Percentiles rank a stretch among this genome's conserved stretches.
phyloP scores from a whole-genome alignment of 2,113 vertebrate species.

The Neofelis nebulosa region DNA sequence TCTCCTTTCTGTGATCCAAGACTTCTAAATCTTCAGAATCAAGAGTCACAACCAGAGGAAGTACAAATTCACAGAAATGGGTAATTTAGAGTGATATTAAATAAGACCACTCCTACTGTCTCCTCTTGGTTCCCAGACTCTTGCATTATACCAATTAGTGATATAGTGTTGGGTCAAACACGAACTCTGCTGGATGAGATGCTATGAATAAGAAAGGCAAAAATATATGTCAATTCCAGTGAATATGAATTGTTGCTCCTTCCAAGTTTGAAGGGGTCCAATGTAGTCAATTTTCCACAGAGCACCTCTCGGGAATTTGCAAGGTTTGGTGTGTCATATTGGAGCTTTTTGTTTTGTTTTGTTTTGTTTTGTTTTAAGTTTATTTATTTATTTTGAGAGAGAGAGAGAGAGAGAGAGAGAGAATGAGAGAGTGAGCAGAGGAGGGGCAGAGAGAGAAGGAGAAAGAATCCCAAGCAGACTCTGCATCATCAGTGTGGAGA shows the following conservation, averaged over 20 bases:
- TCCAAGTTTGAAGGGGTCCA: not conserved
- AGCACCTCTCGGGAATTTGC: not conserved
- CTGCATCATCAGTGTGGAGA: too few relatives aligned
- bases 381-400: too few relatives aligned
- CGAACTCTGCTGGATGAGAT: not conserved
- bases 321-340: not conserved
- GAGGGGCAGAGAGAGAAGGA: too few relatives aligned
- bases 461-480: too few relatives aligned
- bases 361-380: too few relatives aligned
- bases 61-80: not conserved
- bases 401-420: too few relatives aligned
- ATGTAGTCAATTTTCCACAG: not conserved
- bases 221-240: not conserved
- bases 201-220: not conserved
- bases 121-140: not conserved
- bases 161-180: not conserved
- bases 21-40: not conserved
- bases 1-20: not conserved
- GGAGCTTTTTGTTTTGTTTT: too few relatives aligned
- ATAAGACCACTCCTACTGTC: not conserved
- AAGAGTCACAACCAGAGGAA: not conserved
- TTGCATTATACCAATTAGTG: not conserved
- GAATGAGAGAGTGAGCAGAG: too few relatives aligned
- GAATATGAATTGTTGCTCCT: not conserved
- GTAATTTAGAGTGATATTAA: not conserved